Evolutionary conservation across 2,888 invertebrate species (phyloP).

Genomic region (Pristionchus japonicus): DNA sequence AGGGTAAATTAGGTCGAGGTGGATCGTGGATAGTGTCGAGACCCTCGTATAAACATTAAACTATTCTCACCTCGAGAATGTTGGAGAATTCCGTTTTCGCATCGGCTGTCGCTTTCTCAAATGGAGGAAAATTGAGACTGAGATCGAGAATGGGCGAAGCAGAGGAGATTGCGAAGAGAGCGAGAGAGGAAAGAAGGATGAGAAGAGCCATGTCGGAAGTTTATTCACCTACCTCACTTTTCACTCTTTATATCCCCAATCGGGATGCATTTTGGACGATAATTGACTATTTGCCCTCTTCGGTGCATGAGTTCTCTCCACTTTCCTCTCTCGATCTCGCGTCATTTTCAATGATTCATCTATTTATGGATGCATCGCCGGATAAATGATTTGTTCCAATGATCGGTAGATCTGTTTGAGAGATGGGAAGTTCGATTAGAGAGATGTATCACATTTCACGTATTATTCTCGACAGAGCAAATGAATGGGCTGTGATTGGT

Average conservation of each 20-base stretch:
- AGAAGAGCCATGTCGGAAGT: not conserved
- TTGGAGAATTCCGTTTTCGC: not conserved
- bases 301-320: not conserved
- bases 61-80: not conserved
- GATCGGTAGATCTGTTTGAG: not conserved
- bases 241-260: not conserved
- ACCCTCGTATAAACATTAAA: too few species aligned
- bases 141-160: not conserved
- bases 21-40: too few species aligned
- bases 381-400: not conserved
- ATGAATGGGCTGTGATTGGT: too few species aligned
- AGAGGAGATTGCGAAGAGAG: not conserved
- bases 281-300: not conserved
- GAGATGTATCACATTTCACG: not conserved
- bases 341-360: not conserved
- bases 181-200: not conserved
- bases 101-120: not conserved
- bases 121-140: not conserved
- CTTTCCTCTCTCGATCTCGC: not conserved
- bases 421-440: not conserved
- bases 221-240: not conserved
- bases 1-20: too few species aligned
- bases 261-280: not conserved
- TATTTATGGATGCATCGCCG: not conserved
- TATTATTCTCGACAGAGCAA: too few species aligned